phyloP scores from a whole-genome alignment of 2,113 vertebrate genomes.

The Chaetops frenatus region DNA sequence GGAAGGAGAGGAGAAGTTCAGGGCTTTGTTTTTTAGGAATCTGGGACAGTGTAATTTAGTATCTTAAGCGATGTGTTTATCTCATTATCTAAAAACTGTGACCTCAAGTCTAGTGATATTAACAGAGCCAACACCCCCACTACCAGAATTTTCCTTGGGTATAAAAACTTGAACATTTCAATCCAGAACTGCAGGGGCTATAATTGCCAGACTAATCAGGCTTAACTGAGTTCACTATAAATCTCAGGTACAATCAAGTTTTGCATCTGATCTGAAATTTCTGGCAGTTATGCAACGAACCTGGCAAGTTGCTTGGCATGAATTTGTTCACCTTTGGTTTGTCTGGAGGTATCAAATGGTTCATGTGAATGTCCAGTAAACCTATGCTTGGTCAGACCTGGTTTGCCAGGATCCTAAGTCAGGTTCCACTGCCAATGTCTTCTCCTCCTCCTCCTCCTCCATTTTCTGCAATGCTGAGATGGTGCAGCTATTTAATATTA shows the following conservation, averaged over 20 bases:
- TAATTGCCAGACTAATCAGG: not conserved
- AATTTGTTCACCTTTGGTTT: not conserved
- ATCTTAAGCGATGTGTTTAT: not conserved
- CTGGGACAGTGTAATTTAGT: not conserved
- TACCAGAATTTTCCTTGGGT: not conserved
- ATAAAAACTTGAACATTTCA: not conserved
- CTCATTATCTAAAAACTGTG: not conserved
- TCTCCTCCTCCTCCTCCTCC: not conserved
- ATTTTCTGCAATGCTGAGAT: not conserved
- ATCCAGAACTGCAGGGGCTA: not conserved
- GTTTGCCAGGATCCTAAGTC: not conserved
- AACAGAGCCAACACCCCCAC: not conserved
- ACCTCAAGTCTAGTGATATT: not conserved
- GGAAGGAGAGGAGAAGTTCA: not conserved
- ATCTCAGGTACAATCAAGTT: not conserved
- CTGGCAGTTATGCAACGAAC: not conserved
- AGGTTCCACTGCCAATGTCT: not conserved
- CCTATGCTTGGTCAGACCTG: not conserved
- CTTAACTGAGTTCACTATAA: not conserved
- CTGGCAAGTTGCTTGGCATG: not conserved
- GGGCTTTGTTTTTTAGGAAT: not conserved
- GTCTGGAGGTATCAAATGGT: not conserved
- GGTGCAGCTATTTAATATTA: constrained; percentile 5
- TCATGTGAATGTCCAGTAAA: not conserved
- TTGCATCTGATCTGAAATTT: not conserved